Evolutionary conservation across 2,888 invertebrate genomes (phyloP).

Genomic region (Pachycephus smyrnensis): DNA sequence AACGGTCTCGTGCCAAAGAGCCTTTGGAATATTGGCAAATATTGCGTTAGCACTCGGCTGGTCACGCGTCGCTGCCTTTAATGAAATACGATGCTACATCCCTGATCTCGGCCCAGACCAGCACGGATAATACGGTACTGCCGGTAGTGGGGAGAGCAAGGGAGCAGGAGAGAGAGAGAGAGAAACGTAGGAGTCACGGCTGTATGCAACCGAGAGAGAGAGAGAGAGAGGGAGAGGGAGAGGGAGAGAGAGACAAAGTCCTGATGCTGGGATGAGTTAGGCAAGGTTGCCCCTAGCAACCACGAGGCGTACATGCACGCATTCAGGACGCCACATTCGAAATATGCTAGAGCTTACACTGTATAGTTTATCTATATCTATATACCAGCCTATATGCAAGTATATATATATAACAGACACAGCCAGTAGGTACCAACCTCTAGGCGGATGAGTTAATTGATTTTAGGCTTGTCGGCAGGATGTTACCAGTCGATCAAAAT

Average conservation of each 20-base stretch:
- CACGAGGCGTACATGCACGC: slow-evolving; percentile 45
- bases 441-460: slow-evolving; percentile 53
- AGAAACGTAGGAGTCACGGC: slow-evolving; percentile 15
- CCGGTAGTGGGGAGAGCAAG: slow-evolving; percentile 10
- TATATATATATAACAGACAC: slow-evolving; percentile 27
- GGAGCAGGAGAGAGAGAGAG: slow-evolving; percentile 16
- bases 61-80: slow-evolving; percentile 42
- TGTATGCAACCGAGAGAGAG: slow-evolving; percentile 12
- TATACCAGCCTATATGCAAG: neutral
- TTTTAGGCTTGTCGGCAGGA: slow-evolving; percentile 51
- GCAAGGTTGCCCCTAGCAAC: slow-evolving; percentile 62
- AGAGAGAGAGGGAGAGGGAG: slow-evolving; percentile 10
- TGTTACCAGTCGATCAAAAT: slow-evolving; percentile 46
- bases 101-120: slow-evolving; percentile 31
- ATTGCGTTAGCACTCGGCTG: slow-evolving; percentile 19
- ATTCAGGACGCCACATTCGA: slow-evolving; percentile 34
- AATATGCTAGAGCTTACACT: slow-evolving; percentile 22
- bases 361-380: neutral
- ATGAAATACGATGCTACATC: slow-evolving; percentile 44
- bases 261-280: slow-evolving; percentile 45
- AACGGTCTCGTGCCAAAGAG: neutral
- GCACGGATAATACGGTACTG: slow-evolving; percentile 1
- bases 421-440: neutral
- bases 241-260: slow-evolving; percentile 11
- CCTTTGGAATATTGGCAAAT: slow-evolving; percentile 9